Evolutionary conservation across 2,113 vertebrate genomes (phyloP).

Genomic region (Anthoscopus minutus): DNA sequence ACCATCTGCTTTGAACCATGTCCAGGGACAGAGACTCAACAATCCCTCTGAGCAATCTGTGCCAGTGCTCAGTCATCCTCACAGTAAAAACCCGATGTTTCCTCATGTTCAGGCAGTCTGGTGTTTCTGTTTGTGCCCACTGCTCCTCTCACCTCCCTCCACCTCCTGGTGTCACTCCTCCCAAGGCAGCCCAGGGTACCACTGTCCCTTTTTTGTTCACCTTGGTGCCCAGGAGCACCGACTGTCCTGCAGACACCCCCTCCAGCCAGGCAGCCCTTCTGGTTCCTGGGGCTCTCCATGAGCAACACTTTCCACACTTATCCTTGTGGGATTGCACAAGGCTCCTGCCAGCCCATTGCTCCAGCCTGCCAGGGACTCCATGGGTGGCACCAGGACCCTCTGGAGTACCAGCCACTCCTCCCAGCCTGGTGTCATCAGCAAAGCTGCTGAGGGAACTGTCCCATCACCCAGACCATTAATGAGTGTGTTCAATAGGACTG

Average conservation of each 20-base stretch:
- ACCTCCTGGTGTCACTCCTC: not conserved
- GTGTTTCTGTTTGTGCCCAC: not conserved
- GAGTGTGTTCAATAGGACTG: not conserved
- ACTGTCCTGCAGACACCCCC: not conserved
- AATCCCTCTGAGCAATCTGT: not conserved
- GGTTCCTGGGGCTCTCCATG: fast-evolving
- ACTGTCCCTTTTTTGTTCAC: not conserved
- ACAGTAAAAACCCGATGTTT: not conserved
- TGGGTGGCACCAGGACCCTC: not conserved
- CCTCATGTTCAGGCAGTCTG: not conserved
- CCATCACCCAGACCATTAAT: not conserved
- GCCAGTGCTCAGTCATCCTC: not conserved
- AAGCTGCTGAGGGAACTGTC: not conserved
- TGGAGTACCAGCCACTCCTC: not conserved
- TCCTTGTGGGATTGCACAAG: not conserved
- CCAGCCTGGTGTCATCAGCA: not conserved
- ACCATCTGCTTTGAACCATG: not conserved
- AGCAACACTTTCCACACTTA: not conserved
- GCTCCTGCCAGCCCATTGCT: not conserved
- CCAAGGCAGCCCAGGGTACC: not conserved
- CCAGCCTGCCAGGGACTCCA: not conserved
- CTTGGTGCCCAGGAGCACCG: not conserved
- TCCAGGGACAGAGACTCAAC: not conserved
- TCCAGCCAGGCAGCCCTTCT: not conserved
- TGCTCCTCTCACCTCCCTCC: too few species aligned